Conservation (phyloP, 2,113 vertebrate genomes). For the Pitta sordida region DNA sequence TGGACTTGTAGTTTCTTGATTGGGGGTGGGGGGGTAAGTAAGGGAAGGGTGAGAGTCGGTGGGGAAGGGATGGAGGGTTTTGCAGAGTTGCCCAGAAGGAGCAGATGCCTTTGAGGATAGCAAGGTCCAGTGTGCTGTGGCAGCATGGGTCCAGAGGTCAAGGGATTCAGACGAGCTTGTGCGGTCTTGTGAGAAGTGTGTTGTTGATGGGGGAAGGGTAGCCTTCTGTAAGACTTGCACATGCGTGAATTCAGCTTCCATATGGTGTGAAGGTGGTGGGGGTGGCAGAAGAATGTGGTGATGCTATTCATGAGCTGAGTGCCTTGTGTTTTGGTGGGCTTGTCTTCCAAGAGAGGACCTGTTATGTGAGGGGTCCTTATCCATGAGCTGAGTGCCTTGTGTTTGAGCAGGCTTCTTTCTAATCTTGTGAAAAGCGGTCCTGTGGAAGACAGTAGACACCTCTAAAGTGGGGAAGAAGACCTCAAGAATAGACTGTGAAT, state of each 20-base stretch:
- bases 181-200: background rate
- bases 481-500: background rate
- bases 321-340: background rate
- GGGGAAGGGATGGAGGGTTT: no score
- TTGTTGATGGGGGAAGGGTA: background rate
- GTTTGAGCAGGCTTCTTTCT: background rate
- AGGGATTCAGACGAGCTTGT: background rate
- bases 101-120: background rate
- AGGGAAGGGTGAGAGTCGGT: no score
- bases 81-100: background rate
- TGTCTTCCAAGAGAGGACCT: background rate
- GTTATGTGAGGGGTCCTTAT: background rate
- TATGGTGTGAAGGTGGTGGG: slow-evolving; percentile 38
- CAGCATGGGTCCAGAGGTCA: background rate
- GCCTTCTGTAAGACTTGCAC: background rate
- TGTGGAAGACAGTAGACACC: background rate
- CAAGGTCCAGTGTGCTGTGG: background rate
- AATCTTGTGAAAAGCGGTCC: background rate
- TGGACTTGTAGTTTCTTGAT: background rate
- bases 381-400: background rate
- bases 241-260: background rate
- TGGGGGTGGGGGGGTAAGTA: rapidly evolving
- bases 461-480: background rate
- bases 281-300: background rate
- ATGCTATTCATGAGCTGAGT: background rate